Percentiles rank a stretch among this genome's conserved stretches.
These are phyloP conservation scores for Entelurus aequoreus DNA, from an alignment of 2,113 vertebrate genomes.

Conservation along the genomic window DNA sequence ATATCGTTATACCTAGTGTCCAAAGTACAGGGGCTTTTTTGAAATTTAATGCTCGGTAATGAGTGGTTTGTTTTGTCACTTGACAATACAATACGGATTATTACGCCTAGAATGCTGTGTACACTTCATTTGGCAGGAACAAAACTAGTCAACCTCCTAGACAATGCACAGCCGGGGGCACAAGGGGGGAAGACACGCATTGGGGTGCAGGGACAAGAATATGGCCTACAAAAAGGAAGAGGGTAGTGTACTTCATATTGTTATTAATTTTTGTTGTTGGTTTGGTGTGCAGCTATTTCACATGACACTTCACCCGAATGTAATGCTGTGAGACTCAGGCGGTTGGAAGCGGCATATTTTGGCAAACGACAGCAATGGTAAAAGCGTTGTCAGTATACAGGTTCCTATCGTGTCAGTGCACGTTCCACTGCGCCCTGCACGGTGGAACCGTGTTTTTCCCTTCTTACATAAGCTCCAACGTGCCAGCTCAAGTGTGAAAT, in stretches of 20 bases:
- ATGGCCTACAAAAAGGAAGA: conserved; percentile 3
- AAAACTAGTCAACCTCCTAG: conserved; percentile 33
- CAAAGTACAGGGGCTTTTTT: background rate
- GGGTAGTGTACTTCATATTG: conserved; percentile 2
- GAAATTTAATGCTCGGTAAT: background rate
- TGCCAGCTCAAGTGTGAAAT: conserved; percentile 19
- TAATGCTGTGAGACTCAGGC: conserved; percentile 19
- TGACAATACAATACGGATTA: conserved; percentile 33
- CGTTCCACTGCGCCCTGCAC: conserved; percentile 15
- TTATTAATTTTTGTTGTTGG: background rate
- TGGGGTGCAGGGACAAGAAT: background rate
- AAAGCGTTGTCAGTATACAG: background rate
- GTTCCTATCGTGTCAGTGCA: conserved; percentile 12
- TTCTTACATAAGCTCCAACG: conserved; percentile 48
- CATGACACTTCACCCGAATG: conserved; percentile 1
- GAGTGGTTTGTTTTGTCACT: conserved; percentile 22
- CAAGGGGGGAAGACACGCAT: background rate
- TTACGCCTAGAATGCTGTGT: conserved; percentile 38
- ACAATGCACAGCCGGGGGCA: conserved; percentile 18
- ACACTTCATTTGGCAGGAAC: conserved; percentile 57
- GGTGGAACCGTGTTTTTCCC: background rate
- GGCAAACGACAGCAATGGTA: background rate
- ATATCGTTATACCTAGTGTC: background rate
- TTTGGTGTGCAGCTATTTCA: conserved; percentile 18
- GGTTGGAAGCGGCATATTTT: conserved; percentile 3